Evolutionary conservation across 2,888 invertebrate species (phyloP).

Genomic region (Dolichomitus sp.): DNA sequence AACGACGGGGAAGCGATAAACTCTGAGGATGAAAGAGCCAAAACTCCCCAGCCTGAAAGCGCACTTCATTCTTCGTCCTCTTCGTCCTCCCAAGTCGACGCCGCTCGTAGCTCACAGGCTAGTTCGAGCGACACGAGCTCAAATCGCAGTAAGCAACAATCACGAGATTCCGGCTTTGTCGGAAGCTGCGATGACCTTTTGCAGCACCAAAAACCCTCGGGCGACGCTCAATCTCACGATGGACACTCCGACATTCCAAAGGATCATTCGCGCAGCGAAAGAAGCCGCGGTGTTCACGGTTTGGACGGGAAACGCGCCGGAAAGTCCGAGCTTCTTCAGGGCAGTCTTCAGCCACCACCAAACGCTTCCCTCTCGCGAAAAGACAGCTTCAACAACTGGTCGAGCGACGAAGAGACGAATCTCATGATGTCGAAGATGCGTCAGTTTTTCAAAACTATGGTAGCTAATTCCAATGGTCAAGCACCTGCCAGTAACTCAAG

Average conservation of each 20-base stretch:
- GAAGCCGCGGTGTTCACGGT: conserved; percentile 49
- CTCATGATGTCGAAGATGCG: conserved; percentile 98
- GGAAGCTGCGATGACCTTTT: conserved; percentile 95
- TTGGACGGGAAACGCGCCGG: conserved; percentile 41
- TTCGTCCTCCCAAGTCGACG: conserved; percentile 70
- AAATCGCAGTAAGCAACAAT: conserved; percentile 92
- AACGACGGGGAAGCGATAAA: conserved; percentile 87
- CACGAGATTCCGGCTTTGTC: conserved; percentile 95
- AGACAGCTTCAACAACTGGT: conserved; percentile 98
- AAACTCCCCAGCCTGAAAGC: conserved; percentile 90
- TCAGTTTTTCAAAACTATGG: conserved; percentile 96
- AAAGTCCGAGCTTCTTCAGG: conserved; percentile 61
- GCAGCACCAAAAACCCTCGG: conserved; percentile 88
- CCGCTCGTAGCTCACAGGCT: conserved; percentile 70
- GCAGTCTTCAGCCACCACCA: conserved; percentile 87
- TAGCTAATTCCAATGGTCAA: conserved; percentile 88
- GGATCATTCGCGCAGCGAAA: conserved; percentile 59
- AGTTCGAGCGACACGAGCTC: conserved; percentile 75
- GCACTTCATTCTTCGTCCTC: conserved; percentile 61
- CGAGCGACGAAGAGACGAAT: conserved; percentile 97
- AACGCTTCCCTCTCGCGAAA: conserved; percentile 91
- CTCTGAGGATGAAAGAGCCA: conserved; percentile 89
- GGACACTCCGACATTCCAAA: conserved; percentile 59
- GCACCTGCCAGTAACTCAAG: conserved; percentile 73
- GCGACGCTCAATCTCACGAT: conserved; percentile 64